A percentile compares a stretch with the other conserved stretches of the same genome.
phyloP scores from a whole-genome alignment of 37 sponge, comb jelly and placozoan genomes.

The Aphrocallistes beatrix region DNA sequence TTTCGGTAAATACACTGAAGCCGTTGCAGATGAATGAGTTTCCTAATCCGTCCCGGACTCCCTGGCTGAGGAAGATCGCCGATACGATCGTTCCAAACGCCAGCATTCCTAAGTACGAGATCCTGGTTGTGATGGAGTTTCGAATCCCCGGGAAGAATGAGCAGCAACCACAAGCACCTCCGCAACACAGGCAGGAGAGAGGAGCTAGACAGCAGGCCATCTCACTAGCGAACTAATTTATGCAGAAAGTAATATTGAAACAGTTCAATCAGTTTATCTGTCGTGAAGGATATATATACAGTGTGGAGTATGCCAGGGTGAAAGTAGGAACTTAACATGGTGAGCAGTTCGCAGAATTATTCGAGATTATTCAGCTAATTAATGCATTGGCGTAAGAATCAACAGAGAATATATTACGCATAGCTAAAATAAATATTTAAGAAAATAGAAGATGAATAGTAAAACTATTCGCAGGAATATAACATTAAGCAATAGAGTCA shows the following conservation, averaged over 20 bases:
- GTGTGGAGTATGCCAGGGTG: too few species aligned
- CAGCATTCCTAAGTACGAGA: background rate
- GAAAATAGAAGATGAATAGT: background rate
- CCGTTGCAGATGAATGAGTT: background rate
- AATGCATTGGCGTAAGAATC: too few species aligned
- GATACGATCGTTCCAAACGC: background rate
- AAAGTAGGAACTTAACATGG: too few species aligned
- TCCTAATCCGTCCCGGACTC: background rate
- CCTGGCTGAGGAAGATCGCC: background rate
- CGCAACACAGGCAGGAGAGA: background rate
- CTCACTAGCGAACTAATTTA: too few species aligned
- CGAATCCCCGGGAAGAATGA: background rate
- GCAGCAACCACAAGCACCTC: background rate
- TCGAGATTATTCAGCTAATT: too few species aligned
- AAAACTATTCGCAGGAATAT: background rate
- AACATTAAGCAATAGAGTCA: background rate
- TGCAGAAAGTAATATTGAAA: too few species aligned
- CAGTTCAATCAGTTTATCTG: too few species aligned
- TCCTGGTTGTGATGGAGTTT: background rate
- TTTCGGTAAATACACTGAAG: background rate
- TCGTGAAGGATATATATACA: too few species aligned
- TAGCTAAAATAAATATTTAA: background rate
- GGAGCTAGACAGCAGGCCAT: background rate
- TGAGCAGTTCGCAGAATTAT: too few species aligned
- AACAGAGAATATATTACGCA: too few species aligned